Evolutionary conservation across 2,113 vertebrate species (phyloP).

Genomic region (Heloderma charlesbogerti): DNA sequence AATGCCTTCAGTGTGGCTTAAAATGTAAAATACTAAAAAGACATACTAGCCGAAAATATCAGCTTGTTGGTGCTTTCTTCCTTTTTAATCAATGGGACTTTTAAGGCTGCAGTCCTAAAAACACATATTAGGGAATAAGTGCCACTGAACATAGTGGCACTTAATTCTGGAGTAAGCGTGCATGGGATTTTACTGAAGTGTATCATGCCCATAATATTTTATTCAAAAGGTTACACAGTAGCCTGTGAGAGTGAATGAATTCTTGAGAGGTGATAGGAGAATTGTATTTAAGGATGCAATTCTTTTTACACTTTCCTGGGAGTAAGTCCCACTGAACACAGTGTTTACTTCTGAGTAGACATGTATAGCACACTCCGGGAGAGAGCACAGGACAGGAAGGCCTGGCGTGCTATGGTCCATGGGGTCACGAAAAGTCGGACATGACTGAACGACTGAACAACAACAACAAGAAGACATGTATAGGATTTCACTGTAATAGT

Average conservation of each 20-base stretch:
- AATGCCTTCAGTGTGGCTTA: not conserved
- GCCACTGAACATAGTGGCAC: too few relatives aligned
- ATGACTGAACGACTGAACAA: too few relatives aligned
- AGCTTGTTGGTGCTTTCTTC: not conserved
- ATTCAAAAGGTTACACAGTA: not conserved
- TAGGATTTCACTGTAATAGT: not conserved
- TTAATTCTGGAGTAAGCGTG: too few relatives aligned
- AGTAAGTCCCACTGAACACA: too few relatives aligned
- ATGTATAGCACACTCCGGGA: too few relatives aligned
- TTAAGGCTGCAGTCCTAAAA: not conserved
- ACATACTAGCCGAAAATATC: not conserved
- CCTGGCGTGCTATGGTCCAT: too few relatives aligned
- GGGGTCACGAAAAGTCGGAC: too few relatives aligned
- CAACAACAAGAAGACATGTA: too few relatives aligned
- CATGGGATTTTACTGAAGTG: not conserved
- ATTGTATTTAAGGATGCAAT: not conserved
- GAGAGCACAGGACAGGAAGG: too few relatives aligned
- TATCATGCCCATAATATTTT: not conserved
- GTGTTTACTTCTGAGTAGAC: too few relatives aligned
- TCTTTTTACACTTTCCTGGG: too few relatives aligned
- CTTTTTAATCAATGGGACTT: not conserved
- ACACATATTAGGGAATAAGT: too few relatives aligned
- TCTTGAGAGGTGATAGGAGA: not conserved
- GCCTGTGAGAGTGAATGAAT: not conserved
- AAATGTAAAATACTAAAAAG: not conserved